Conservation (phyloP, 2,888 invertebrate genomes). For the Ophioninae sp. region DNA sequence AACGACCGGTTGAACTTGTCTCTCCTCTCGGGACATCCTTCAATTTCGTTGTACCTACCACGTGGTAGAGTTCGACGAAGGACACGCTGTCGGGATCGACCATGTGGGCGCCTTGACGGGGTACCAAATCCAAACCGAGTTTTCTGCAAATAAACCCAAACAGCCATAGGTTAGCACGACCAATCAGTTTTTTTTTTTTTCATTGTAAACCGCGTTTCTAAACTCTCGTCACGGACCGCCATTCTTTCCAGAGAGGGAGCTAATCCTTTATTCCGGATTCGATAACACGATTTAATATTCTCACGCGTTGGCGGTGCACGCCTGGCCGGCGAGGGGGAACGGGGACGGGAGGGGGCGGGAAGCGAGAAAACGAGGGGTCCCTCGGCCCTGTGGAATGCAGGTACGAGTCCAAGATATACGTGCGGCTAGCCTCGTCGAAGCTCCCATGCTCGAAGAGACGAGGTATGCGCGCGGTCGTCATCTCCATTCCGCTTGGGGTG, state of each 20-base stretch:
- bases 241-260: background rate
- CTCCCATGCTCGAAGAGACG: background rate
- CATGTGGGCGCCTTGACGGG: conserved; percentile 93
- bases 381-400: conserved; percentile 70
- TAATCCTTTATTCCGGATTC: background rate
- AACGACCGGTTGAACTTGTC: background rate
- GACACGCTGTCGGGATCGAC: conserved; percentile 95
- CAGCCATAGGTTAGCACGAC: background rate
- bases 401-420: conserved; percentile 28
- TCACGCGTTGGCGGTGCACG: background rate
- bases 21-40: background rate
- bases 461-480: too few species aligned
- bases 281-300: background rate
- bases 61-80: conserved; percentile 93
- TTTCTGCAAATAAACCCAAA: conserved; percentile 85
- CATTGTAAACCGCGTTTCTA: background rate
- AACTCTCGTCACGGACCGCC: background rate
- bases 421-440: conserved; percentile 18
- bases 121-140: conserved; percentile 95
- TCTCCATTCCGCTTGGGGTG: too few species aligned
- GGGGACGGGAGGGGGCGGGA: background rate
- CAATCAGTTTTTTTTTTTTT: background rate
- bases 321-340: background rate
- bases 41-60: conserved; percentile 83
- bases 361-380: conserved; percentile 52